These are phyloP conservation scores for Potamarius usumacintae DNA, from an alignment of 2,113 vertebrate species.

Conservation along the genomic window DNA sequence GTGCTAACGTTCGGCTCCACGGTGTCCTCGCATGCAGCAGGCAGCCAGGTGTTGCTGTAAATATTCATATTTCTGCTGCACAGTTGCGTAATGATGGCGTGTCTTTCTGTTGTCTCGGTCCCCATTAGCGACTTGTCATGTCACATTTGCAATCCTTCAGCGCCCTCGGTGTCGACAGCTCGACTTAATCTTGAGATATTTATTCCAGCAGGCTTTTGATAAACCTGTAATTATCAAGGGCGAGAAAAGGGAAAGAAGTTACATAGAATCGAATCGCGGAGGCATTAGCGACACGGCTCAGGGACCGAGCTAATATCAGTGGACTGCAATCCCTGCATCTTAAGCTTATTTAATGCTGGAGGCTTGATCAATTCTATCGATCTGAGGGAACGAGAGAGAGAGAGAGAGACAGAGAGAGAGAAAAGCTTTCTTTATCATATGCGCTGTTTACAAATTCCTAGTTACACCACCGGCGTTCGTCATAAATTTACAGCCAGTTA, in stretches of 20 bases:
- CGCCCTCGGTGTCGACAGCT: constrained; percentile 1
- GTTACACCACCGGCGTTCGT: constrained; percentile 51
- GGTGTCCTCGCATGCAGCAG: not conserved
- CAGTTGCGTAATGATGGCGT: not conserved
- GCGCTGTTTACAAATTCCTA: constrained; percentile 60
- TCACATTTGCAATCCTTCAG: constrained; percentile 2
- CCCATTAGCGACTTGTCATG: constrained; percentile 8
- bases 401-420: constrained; percentile 26
- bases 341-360: constrained; percentile 57
- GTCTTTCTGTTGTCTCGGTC: not conserved
- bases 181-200: constrained; percentile 4
- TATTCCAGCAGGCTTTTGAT: constrained; percentile 21
- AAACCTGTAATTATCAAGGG: constrained; percentile 43
- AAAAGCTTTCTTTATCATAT: constrained; percentile 54
- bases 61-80: constrained; percentile 1
- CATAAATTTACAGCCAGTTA: constrained; percentile 58
- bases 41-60: not conserved
- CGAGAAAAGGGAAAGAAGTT: not conserved
- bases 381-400: constrained; percentile 20
- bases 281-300: constrained; percentile 22
- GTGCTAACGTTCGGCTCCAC: not conserved
- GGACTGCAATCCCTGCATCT: constrained; percentile 32
- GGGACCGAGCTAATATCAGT: constrained; percentile 34
- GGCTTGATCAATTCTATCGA: constrained; percentile 59
- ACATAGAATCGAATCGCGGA: not conserved